These are phyloP conservation scores for Thyatira batis DNA, from an alignment of 2,888 invertebrate genomes.

Conservation along the genomic window DNA sequence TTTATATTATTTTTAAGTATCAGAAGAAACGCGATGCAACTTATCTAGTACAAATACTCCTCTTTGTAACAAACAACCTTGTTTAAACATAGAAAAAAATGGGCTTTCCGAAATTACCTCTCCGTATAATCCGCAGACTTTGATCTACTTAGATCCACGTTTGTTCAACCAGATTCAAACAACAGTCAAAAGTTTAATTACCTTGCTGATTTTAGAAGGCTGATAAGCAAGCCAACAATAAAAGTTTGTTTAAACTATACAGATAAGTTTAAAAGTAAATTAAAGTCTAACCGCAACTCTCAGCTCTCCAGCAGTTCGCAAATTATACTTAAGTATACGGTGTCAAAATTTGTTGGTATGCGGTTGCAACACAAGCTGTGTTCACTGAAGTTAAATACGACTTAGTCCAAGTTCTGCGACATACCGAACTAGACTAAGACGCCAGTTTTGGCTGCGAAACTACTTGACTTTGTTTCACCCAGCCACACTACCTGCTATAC, in stretches of 20 bases:
- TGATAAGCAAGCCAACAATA: slow-evolving; percentile 41
- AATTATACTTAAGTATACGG: slow-evolving; percentile 56
- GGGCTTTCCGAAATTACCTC: slow-evolving; percentile 28
- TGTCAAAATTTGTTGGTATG: slow-evolving; percentile 77
- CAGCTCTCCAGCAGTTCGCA: slow-evolving; percentile 28
- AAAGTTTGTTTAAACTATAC: slow-evolving; percentile 39
- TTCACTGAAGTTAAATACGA: slow-evolving; percentile 75
- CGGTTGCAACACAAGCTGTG: slow-evolving; percentile 73
- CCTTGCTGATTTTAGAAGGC: slow-evolving; percentile 31
- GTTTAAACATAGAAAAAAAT: not conserved
- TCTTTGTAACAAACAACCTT: not conserved
- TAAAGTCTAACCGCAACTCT: slow-evolving; percentile 37
- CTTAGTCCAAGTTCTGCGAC: slow-evolving; percentile 71
- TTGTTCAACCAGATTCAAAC: slow-evolving; percentile 11
- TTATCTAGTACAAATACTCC: too few species aligned
- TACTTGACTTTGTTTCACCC: slow-evolving; percentile 49
- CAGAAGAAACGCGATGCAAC: too few species aligned
- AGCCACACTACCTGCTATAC: slow-evolving; percentile 2
- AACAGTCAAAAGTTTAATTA: slow-evolving; percentile 42
- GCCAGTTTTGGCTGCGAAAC: slow-evolving; percentile 61
- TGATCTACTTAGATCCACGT: slow-evolving; percentile 20
- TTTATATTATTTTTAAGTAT: too few species aligned
- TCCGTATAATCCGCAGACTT: slow-evolving; percentile 49
- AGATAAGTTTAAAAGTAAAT: slow-evolving; percentile 52
- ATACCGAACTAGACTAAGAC: slow-evolving; percentile 67